A percentile compares a stretch with the other conserved stretches of the same genome.
Evolutionary conservation across 2,888 invertebrate genomes (phyloP).

Genomic region (Pammene fasciana): DNA sequence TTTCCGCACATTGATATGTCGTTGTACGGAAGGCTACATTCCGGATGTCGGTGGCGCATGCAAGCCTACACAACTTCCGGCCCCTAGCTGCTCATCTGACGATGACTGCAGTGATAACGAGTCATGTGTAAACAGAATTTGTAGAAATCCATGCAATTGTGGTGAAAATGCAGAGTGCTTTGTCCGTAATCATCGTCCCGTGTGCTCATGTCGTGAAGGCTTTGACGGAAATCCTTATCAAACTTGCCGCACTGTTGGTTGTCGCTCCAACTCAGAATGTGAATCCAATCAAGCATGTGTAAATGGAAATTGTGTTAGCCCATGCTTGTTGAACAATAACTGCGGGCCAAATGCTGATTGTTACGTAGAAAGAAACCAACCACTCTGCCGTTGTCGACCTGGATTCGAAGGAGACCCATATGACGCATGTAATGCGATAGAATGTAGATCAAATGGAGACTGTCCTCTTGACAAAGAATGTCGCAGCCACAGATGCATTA

Average conservation of each 20-base stretch:
- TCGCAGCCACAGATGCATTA: slow-evolving; percentile 92
- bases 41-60: slow-evolving; percentile 91
- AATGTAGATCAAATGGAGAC: slow-evolving; percentile 93
- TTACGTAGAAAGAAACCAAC: slow-evolving; percentile 87
- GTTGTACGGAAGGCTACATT: slow-evolving; percentile 93
- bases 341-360: slow-evolving; percentile 94
- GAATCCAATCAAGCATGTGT: slow-evolving; percentile 92
- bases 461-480: slow-evolving; percentile 94
- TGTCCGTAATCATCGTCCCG: slow-evolving; percentile 92
- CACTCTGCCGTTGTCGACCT: slow-evolving; percentile 90
- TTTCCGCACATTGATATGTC: slow-evolving; percentile 93
- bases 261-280: slow-evolving; percentile 92
- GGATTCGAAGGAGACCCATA: slow-evolving; percentile 92
- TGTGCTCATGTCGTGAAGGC: slow-evolving; percentile 92
- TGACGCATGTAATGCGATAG: slow-evolving; percentile 89
- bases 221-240: slow-evolving; percentile 94
- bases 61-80: slow-evolving; percentile 86
- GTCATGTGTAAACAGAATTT: slow-evolving; percentile 93
- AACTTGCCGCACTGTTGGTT: slow-evolving; percentile 91
- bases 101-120: slow-evolving; percentile 90
- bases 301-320: slow-evolving; percentile 93
- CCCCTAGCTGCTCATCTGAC: slow-evolving; percentile 90
- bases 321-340: slow-evolving; percentile 90
- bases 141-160: slow-evolving; percentile 94
- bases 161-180: slow-evolving; percentile 92